phyloP scores from a whole-genome alignment of 2,113 vertebrate genomes.

The Pycnonotus jocosus region DNA sequence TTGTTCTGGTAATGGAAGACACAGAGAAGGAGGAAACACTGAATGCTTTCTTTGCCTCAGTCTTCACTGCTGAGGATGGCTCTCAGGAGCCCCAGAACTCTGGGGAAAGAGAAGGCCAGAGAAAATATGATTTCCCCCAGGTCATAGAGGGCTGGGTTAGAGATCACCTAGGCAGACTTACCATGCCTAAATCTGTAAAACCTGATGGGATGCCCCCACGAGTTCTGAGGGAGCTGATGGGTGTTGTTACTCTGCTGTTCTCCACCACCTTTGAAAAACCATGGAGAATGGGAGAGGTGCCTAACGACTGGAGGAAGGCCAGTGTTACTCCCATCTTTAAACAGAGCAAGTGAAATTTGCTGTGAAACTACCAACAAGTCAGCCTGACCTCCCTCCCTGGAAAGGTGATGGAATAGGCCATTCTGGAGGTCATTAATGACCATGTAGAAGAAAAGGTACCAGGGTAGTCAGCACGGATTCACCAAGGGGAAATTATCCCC shows the following conservation, averaged over 20 bases:
- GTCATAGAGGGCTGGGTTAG: not conserved
- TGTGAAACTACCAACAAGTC: not conserved
- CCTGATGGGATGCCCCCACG: not conserved
- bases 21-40: not conserved
- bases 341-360: fast-evolving
- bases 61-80: not conserved
- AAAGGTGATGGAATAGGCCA: not conserved
- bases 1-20: not conserved
- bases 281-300: not conserved
- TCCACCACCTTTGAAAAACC: not conserved
- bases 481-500: not conserved
- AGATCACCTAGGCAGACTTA: not conserved
- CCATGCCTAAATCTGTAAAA: not conserved
- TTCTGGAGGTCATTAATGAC: not conserved
- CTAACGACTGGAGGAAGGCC: not conserved
- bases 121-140: not conserved
- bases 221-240: not conserved
- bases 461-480: not conserved
- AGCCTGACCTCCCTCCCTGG: not conserved
- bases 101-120: not conserved
- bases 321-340: not conserved
- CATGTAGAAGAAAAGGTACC: not conserved
- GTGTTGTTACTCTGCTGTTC: not conserved
- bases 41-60: not conserved
- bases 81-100: not conserved